These are phyloP conservation scores for Azemiops feae DNA, from an alignment of 2,113 vertebrate species.

Conservation along the genomic window DNA sequence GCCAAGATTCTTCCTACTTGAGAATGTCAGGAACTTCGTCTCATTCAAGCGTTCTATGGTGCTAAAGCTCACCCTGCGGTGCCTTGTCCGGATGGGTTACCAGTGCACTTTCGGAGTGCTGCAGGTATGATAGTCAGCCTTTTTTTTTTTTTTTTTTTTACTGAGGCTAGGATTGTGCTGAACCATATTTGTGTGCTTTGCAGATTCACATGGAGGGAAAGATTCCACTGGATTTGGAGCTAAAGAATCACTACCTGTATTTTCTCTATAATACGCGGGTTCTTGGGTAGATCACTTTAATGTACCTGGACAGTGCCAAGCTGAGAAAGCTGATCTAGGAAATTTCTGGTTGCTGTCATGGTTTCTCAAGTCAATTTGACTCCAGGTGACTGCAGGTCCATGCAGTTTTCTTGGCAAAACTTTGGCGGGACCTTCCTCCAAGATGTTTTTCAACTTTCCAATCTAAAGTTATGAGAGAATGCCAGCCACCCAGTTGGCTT, in stretches of 20 bases:
- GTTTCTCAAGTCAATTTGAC: neutral
- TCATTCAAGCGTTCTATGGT: conserved; percentile 98
- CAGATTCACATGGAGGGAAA: neutral
- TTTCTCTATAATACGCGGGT: no score
- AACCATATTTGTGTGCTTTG: neutral
- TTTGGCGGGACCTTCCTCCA: neutral
- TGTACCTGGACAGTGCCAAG: neutral
- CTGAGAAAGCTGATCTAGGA: neutral
- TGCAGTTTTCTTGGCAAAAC: neutral
- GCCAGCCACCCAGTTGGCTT: neutral
- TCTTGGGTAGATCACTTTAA: neutral
- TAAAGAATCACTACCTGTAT: neutral
- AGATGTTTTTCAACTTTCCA: neutral
- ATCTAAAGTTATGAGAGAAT: neutral
- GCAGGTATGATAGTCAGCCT: conserved; percentile 75
- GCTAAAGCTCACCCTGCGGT: conserved; percentile 91
- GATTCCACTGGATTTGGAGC: neutral
- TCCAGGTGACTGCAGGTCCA: neutral
- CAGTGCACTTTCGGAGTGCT: conserved; percentile 96
- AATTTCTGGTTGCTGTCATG: neutral
- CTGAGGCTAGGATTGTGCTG: no score
- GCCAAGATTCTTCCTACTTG: conserved; percentile 91
- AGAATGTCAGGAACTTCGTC: conserved; percentile 95
- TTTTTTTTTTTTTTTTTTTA: neutral
- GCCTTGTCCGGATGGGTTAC: conserved; percentile 95